phyloP scores from a whole-genome alignment of 2,113 vertebrate genomes.

The Argyrosomus japonicus region DNA sequence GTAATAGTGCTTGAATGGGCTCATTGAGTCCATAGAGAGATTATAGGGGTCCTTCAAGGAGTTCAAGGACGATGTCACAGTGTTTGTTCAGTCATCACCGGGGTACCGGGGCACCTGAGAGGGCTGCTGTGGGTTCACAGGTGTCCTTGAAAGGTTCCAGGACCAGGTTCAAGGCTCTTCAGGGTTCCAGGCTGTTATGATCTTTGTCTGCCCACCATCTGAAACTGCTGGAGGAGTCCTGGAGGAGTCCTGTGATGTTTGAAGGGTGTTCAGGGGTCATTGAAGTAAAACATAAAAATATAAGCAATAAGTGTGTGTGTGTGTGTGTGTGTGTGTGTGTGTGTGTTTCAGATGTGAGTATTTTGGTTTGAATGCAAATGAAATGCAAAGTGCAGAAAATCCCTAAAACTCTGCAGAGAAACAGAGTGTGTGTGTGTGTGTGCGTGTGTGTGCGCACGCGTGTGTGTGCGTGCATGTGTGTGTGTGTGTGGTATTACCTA shows the following conservation, averaged over 20 bases:
- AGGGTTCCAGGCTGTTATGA: no score
- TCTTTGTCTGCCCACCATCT: background rate
- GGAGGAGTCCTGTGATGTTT: no score
- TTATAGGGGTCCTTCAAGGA: background rate
- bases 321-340: slow-evolving; percentile 14
- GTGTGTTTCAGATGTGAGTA: slow-evolving; percentile 1
- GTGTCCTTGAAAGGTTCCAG: no score
- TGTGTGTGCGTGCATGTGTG: background rate
- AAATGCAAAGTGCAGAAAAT: slow-evolving; percentile 69
- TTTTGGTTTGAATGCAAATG: slow-evolving; percentile 52
- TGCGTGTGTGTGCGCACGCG: slow-evolving; percentile 13
- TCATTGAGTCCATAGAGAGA: no score
- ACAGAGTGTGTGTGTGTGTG: slow-evolving; percentile 11
- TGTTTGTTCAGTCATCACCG: no score
- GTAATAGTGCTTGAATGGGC: background rate
- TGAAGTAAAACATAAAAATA: no score
- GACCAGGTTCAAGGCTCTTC: no score
- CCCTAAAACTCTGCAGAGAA: slow-evolving; percentile 58
- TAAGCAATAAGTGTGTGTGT: background rate
- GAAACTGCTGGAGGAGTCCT: background rate
- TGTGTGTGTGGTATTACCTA: slow-evolving; percentile 32
- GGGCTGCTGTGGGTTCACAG: no score
- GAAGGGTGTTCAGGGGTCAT: background rate
- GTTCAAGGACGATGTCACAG: no score
- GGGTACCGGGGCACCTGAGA: no score